phyloP scores from a whole-genome alignment of 2,113 vertebrate species.

The Nesospiza acunhae region DNA sequence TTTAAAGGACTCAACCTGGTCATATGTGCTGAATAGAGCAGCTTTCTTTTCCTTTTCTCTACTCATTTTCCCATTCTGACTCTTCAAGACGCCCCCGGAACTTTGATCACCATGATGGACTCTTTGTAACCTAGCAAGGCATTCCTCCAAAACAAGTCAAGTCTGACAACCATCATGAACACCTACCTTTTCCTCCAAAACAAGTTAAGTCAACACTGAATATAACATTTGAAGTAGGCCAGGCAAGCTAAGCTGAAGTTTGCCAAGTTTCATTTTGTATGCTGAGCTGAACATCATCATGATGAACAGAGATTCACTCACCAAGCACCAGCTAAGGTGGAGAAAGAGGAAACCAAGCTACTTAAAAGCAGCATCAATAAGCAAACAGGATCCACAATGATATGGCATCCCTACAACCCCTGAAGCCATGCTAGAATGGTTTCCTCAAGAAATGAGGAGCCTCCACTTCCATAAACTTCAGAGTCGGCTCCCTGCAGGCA shows the following conservation, averaged over 20 bases:
- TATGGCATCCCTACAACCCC: background rate
- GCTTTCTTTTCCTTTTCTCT: background rate
- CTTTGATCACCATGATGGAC: background rate
- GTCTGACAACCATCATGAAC: background rate
- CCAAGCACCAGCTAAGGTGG: background rate
- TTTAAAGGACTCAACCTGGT: background rate
- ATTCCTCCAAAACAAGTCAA: background rate
- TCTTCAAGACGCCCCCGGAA: background rate
- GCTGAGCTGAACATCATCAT: background rate
- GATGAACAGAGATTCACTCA: background rate
- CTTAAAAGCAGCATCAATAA: background rate
- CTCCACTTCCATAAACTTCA: background rate
- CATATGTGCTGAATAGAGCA: background rate
- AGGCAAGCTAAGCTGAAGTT: background rate
- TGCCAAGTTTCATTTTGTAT: background rate
- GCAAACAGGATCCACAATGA: background rate
- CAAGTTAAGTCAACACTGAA: background rate
- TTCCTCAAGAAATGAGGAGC: background rate
- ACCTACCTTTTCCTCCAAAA: background rate
- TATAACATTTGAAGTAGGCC: background rate
- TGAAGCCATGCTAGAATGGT: background rate
- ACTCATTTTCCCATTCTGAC: background rate
- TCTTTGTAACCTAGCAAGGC: background rate
- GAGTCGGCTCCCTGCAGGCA: background rate
- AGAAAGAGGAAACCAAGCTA: background rate